Base-by-base conservation (phyloP, 2,797 vertebrate genomes). In the Notamacropus eugenii region DNA sequence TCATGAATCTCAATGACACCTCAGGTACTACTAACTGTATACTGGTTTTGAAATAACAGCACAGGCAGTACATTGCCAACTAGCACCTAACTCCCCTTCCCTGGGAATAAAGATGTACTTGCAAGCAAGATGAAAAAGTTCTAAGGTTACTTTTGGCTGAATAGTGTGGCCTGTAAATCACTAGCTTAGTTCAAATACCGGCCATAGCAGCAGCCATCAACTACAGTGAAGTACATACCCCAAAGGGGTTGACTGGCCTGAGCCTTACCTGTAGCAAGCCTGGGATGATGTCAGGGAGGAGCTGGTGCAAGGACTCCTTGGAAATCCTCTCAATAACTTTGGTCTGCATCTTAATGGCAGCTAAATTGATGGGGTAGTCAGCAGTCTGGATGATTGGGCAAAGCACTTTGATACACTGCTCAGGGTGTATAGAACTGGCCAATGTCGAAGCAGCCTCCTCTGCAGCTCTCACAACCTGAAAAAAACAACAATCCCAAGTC, bases 331-430 rank as follows among this genome's bases (percentile, higher is more conserved):
- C 99, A 0, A 99, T 99, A 94, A 99, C 99, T 98, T 99, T 99
- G 0, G 99, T 99, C 98, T 99, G 99, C 99, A 99, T 99, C 99
- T 99, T 99, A 98, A 99, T 99, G 98, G 99, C 99, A 0, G 99
- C 99, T 92, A 99, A 99, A 97, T 99, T 99, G 98, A 99, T 99
- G 98, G 99, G 99, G 98, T 99, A 99, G 98, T 99, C 99, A 2
- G 99, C 99, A 0, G 99, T 99, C 99, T 99, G 99, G 97, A 99
- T 99, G 96, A 99, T 99, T 94, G 99, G 99, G 95, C 99, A 99
- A 90, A 99, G 99, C 93, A 99, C 99, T 98, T 99, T 99, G 98
- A 99, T 99, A 98, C 99, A 99, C 98, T 99, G 99, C 98, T 99
- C 99, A 0, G 99, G 99, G 98, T 99, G 99, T 98, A 99, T 99